Percentiles rank a stretch among this genome's conserved stretches.
phyloP scores from a whole-genome alignment of 1,140 invertebrate genomes.

The Zelostemma sp. region DNA sequence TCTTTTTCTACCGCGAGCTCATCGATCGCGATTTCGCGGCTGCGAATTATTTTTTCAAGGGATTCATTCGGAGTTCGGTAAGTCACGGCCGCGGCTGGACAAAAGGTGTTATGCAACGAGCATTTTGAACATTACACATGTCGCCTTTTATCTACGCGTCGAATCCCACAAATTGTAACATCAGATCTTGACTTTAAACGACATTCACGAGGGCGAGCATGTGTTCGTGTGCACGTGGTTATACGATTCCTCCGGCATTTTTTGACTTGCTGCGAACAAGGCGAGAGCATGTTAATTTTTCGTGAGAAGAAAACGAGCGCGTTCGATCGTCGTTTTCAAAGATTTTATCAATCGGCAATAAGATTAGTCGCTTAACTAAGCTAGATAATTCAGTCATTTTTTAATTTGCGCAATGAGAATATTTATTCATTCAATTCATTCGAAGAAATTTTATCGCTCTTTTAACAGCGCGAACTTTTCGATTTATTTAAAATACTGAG shows the following conservation, averaged over 20 bases:
- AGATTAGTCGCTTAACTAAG: no score
- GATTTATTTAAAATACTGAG: no score
- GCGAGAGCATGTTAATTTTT: neutral
- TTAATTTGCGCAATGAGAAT: no score
- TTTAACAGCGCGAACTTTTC: no score
- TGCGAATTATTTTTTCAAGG: no score
- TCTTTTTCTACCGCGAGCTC: no score
- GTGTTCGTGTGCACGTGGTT: neutral
- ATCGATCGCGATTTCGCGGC: no score
- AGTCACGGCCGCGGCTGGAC: neutral
- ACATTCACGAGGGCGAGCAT: neutral
- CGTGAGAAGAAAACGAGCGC: neutral
- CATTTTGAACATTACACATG: neutral
- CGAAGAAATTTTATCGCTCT: no score
- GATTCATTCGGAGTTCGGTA: neutral
- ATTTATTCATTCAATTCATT: no score
- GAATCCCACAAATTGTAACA: neutral
- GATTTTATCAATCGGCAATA: no score
- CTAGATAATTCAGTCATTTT: no score
- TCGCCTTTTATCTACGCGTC: neutral
- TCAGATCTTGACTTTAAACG: neutral
- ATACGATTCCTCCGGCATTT: neutral
- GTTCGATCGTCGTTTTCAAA: neutral
- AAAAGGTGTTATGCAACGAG: neutral
- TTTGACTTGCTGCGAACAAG: neutral